These are phyloP conservation scores for Trididemnum miniatum DNA, from an alignment of 23 tunicate genomes.

Conservation along the genomic window DNA sequence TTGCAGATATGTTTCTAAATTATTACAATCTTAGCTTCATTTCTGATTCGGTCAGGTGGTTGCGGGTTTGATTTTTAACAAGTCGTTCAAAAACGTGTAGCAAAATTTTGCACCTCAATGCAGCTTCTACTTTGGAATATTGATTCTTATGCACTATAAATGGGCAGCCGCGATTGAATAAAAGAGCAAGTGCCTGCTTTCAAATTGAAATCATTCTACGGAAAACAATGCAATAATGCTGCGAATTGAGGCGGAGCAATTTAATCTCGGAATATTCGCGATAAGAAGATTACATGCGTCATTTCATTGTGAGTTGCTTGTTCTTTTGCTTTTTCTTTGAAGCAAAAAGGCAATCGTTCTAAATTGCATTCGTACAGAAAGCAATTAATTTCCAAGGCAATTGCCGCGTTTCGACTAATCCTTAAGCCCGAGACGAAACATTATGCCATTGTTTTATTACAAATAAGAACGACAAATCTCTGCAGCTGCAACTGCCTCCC, in stretches of 20 bases:
- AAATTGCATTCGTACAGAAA: neutral
- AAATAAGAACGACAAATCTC: neutral
- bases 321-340: neutral
- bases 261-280: constrained; percentile 19
- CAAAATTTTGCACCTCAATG: too few species aligned
- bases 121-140: too few species aligned
- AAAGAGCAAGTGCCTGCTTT: too few species aligned
- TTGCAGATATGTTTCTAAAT: too few species aligned
- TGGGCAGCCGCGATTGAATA: too few species aligned
- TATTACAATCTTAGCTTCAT: too few species aligned
- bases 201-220: too few species aligned
- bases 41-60: too few species aligned
- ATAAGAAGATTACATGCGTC: constrained; percentile 16
- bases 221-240: constrained; percentile 18
- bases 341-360: neutral
- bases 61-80: too few species aligned
- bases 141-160: too few species aligned
- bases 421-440: constrained; percentile 23
- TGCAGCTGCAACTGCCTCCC: neutral
- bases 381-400: constrained; percentile 29
- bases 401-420: constrained; percentile 18
- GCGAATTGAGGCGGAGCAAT: neutral
- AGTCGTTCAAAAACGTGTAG: too few species aligned
- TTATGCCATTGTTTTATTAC: neutral
- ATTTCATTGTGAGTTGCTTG: constrained; percentile 4